Conservation (phyloP, 2,113 vertebrate genomes). For the Sapayoa aenigma region DNA sequence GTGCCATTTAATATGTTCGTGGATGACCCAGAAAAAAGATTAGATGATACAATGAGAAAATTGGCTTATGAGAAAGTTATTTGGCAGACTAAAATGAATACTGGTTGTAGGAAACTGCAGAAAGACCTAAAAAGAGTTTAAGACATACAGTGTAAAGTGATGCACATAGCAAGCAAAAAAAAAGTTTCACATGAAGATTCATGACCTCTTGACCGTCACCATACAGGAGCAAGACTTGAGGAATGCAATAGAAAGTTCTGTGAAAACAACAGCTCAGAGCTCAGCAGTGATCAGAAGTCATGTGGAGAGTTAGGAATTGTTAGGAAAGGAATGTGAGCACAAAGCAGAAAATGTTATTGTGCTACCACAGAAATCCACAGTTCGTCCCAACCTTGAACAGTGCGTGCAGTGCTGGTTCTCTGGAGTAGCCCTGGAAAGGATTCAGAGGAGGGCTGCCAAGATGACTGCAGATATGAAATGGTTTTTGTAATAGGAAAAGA, state of each 20-base stretch:
- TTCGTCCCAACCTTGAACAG: neutral
- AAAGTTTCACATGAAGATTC: neutral
- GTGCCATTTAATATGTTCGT: neutral
- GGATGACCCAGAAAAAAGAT: neutral
- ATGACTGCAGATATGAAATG: neutral
- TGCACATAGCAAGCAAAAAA: neutral
- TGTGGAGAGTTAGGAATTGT: neutral
- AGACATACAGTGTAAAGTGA: neutral
- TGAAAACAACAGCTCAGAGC: neutral
- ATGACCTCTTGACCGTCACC: neutral
- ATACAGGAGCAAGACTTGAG: neutral
- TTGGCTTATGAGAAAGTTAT: neutral
- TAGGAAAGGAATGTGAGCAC: neutral
- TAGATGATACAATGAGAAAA: neutral
- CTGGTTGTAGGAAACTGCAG: neutral
- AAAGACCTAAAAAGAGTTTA: neutral
- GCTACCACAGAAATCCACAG: neutral
- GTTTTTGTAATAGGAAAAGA: neutral
- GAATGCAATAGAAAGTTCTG: neutral
- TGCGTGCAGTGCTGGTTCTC: neutral
- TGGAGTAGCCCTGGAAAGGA: neutral
- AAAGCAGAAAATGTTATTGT: neutral
- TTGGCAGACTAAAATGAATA: neutral
- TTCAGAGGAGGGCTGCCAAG: neutral
- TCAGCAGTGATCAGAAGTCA: neutral